These are phyloP conservation scores for Asobara japonica DNA, from an alignment of 1,140 invertebrate species.

Conservation along the genomic window DNA sequence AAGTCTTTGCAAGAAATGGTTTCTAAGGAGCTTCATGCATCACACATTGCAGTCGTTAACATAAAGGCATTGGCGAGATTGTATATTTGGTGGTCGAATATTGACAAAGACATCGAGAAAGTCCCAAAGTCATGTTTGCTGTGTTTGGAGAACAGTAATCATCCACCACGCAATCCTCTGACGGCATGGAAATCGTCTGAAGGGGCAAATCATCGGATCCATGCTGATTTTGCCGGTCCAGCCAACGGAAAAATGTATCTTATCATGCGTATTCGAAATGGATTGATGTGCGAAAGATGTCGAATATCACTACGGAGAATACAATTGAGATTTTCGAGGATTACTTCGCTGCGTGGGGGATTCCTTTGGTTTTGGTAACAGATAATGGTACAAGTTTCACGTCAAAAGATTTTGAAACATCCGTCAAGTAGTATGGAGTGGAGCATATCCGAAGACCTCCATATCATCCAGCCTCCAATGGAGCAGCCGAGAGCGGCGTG, in stretches of 20 bases:
- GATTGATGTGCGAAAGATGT: constrained; percentile 50
- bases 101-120: constrained; percentile 40
- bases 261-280: constrained; percentile 55
- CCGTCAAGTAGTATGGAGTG: not conserved
- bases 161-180: constrained; percentile 7
- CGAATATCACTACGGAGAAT: constrained; percentile 26
- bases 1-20: constrained; percentile 24
- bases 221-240: constrained; percentile 26
- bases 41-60: constrained; percentile 43
- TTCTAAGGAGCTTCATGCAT: constrained; percentile 38
- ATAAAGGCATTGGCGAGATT: constrained; percentile 40
- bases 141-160: constrained; percentile 5
- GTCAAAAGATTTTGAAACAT: not conserved
- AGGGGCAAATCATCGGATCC: constrained; percentile 14
- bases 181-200: constrained; percentile 25
- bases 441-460: constrained; percentile 28
- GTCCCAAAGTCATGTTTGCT: constrained; percentile 28
- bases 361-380: constrained; percentile 13
- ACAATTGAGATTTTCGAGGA: constrained; percentile 27
- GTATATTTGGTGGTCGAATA: constrained; percentile 42
- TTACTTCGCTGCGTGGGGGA: too few relatives aligned
- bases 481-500: constrained; percentile 34
- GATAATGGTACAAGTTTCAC: constrained; percentile 27
- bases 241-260: constrained; percentile 15
- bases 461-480: constrained; percentile 36